Evolutionary conservation across 2,888 invertebrate genomes (phyloP), one percentile per base, ranked within the genome.

Genomic region (Epinotia bilunana): DNA sequence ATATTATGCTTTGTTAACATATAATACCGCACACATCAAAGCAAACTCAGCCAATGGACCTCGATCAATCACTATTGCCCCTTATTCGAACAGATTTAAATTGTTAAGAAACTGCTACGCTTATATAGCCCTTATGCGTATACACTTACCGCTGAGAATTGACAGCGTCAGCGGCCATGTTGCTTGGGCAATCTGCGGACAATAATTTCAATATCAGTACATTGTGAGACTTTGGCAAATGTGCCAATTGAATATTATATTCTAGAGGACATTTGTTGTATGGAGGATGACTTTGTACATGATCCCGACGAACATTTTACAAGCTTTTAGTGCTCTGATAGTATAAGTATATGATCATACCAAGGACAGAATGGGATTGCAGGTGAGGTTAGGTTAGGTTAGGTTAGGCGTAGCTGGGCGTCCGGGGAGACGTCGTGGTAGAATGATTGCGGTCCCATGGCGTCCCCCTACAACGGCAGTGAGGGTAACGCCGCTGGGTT

Each of bases 121-220:
- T 11, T 3, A n/a, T 28, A n/a, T n/a, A 23, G 43, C 43, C 23
- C 23, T 60, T 69, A 46, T 23, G 9, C 2, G 1, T 39, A 12
- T 12, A 11, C 1, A 46, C 88, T 86, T 86, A 91, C 93, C 93
- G 85, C 86, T 93, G 92, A 77, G 93, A 91, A 83, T 92, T 92
- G 79, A 92, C 88, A 33, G 90, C 89, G 85, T 93, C 92, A 20
- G 90, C 86, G 82, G 88, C 90, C 91, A 91, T 91, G 78, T 78
- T 83, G 83, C 77, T 78, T 67, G 78, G 74, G 79, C 73, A 76
- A 83, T 80, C 91, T 91, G 92, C 6, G 79, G 79, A 86, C 82
- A 83, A 88, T 76, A 28, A 77, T 77, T 63, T 62, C 57, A 55
- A 62, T 71, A 75, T 77, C 43, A 73, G 9, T 55, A 72, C 63